These are phyloP conservation scores for Apamea epomidion DNA, from an alignment of 2,888 invertebrate genomes.

Conservation along the genomic window DNA sequence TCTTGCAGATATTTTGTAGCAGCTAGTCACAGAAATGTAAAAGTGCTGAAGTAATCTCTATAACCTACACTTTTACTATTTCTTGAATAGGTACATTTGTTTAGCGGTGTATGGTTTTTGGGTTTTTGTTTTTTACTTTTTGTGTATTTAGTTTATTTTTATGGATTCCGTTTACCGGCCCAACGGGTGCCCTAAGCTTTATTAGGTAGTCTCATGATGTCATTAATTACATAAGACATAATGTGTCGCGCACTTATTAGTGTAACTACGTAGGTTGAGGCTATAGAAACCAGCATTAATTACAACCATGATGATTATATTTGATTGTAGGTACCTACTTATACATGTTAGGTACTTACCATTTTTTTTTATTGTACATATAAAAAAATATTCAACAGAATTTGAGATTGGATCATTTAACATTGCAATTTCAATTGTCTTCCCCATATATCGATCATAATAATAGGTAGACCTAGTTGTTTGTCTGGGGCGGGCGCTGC, in stretches of 20 bases:
- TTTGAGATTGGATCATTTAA: background rate
- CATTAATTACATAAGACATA: background rate
- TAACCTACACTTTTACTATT: background rate
- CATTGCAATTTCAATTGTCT: background rate
- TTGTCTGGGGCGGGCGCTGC: slow-evolving; percentile 13
- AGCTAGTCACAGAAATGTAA: slow-evolving; percentile 6
- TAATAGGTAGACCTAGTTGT: background rate
- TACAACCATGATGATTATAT: background rate
- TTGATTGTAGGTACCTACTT: background rate
- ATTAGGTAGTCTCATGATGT: background rate
- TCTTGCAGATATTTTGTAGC: slow-evolving; percentile 26
- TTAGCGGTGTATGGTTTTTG: background rate
- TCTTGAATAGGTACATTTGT: background rate
- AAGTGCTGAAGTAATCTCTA: background rate
- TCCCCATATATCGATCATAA: background rate
- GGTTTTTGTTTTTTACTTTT: too few species aligned
- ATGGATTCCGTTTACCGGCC: background rate
- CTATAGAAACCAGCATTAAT: background rate
- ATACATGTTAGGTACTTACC: too few species aligned
- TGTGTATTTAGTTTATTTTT: background rate
- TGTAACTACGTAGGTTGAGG: background rate
- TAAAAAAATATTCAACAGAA: background rate
- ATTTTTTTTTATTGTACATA: background rate
- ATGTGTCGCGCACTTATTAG: background rate
- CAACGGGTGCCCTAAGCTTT: background rate